Conservation (phyloP, 2,888 invertebrate species). For the Papilio elwesi region DNA sequence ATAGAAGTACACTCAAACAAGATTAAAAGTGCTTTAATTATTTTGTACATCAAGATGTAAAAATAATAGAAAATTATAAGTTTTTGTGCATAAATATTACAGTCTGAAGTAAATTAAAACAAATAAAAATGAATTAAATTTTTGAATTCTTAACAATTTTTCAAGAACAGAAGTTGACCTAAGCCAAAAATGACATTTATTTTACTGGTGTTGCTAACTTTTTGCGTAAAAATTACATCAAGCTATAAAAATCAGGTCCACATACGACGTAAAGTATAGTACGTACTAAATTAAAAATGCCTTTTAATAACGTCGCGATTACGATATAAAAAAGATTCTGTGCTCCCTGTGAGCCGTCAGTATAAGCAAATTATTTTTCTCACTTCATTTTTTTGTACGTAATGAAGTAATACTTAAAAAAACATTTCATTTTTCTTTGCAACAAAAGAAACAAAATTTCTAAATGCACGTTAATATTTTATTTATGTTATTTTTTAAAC, state of each 20-base stretch:
- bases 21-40: too few relatives aligned
- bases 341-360: background rate
- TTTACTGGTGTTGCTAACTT: too few relatives aligned
- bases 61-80: too few relatives aligned
- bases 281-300: background rate
- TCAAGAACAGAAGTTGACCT: too few relatives aligned
- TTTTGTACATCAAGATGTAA: too few relatives aligned
- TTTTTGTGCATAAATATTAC: too few relatives aligned
- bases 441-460: background rate
- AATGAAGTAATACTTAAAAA: background rate
- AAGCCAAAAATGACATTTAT: too few relatives aligned
- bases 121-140: too few relatives aligned
- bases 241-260: background rate
- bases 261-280: slow-evolving; percentile 1
- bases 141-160: too few relatives aligned
- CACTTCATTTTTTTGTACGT: background rate
- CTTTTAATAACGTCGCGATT: background rate
- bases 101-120: too few relatives aligned
- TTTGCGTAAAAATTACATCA: background rate
- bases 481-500: too few relatives aligned
- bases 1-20: too few relatives aligned
- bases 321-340: slow-evolving; percentile 1
- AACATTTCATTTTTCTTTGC: background rate
- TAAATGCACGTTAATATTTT: background rate
- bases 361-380: background rate